Evolutionary conservation across 2,888 invertebrate species (phyloP), one percentile per base, ranked within the genome.

Genomic region (Amorpha juglandis): DNA sequence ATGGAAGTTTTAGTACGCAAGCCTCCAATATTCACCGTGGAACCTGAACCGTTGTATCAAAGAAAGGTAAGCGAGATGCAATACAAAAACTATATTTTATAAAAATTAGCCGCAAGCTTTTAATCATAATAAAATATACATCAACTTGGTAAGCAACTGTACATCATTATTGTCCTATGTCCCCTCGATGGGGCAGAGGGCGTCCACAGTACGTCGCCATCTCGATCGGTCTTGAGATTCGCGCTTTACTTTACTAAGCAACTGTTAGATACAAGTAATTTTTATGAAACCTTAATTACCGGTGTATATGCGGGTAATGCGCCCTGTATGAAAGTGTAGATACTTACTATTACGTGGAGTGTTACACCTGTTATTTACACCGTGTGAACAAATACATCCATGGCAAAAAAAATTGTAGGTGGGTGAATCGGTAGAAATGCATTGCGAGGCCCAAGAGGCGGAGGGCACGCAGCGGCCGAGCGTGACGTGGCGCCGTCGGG

Each of bases 371-470:
- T 4, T 38, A 38, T 38, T 38, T 16, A 27, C n/a, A 63, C 0
- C 6, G n/a, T n/a, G n/a, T n/a, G n/a, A n/a, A 3, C 0, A n/a
- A 27, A 3, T 6, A 27, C 14, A 45, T 45, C 7, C 12, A 45
- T 45, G 14, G 2, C 45, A 45, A 45, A 1, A 45, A 45, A 27
- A 1, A 6, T 65, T 42, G 51, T 66, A 92, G 92, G 95, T 96
- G 63, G 98, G 98, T 50, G 98, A 98, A 82, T 96, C 97, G 55
- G 98, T 99, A 27, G 98, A 98, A 84, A 98, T 99, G 97, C 97
- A 97, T 81, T 99, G 99, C 92, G 98, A 97, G 77, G 98, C 98
- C 63, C 96, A 96, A 76, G 98, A 97, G 87, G 97, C 97, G 64
- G 98, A 98, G 86, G 98, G 98, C 74, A 98, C 98, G 55, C 97